A percentile compares a stretch with the other conserved stretches of the same genome.
Conservation (phyloP, 2,888 invertebrate genomes). For the Lasioglossum vierecki region DNA sequence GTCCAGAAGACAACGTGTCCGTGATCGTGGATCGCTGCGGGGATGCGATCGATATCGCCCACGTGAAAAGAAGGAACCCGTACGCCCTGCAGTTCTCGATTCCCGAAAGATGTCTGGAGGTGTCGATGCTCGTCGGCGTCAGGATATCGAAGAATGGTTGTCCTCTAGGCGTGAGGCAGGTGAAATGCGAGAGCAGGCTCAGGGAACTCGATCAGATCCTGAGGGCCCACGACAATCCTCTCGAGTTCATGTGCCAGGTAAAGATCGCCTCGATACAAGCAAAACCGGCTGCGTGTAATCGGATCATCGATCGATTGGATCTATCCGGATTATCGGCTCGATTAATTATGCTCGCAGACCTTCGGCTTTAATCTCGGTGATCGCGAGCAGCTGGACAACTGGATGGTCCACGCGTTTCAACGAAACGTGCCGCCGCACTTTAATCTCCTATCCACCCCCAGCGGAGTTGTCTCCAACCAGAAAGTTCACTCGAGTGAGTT, state of each 20-base stretch:
- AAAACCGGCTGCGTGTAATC: background rate
- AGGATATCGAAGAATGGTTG: slow-evolving; percentile 92
- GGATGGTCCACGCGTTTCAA: slow-evolving; percentile 92
- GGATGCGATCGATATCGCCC: slow-evolving; percentile 90
- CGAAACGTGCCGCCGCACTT: slow-evolving; percentile 94
- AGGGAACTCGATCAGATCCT: slow-evolving; percentile 93
- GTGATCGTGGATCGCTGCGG: slow-evolving; percentile 93
- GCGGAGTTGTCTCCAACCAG: slow-evolving; percentile 70
- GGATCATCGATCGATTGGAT: background rate
- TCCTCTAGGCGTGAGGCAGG: slow-evolving; percentile 91
- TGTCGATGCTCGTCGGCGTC: slow-evolving; percentile 92
- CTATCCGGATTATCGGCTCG: slow-evolving; percentile 5
- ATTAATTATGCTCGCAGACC: slow-evolving; percentile 85
- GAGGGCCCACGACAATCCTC: slow-evolving; percentile 90
- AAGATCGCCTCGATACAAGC: background rate
- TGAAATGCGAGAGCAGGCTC: slow-evolving; percentile 94
- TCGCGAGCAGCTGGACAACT: slow-evolving; percentile 91
- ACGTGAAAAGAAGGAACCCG: slow-evolving; percentile 92
- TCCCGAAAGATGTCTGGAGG: slow-evolving; percentile 92
- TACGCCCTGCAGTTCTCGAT: slow-evolving; percentile 93
- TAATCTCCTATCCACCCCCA: slow-evolving; percentile 87
- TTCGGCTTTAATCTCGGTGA: slow-evolving; percentile 91
- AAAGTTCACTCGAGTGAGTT: slow-evolving; percentile 76
- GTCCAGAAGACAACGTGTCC: slow-evolving; percentile 90
- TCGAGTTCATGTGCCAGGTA: slow-evolving; percentile 96